Evolutionary conservation across 1,140 invertebrate species (phyloP).

Genomic region (Cardiocondyla obscurior): DNA sequence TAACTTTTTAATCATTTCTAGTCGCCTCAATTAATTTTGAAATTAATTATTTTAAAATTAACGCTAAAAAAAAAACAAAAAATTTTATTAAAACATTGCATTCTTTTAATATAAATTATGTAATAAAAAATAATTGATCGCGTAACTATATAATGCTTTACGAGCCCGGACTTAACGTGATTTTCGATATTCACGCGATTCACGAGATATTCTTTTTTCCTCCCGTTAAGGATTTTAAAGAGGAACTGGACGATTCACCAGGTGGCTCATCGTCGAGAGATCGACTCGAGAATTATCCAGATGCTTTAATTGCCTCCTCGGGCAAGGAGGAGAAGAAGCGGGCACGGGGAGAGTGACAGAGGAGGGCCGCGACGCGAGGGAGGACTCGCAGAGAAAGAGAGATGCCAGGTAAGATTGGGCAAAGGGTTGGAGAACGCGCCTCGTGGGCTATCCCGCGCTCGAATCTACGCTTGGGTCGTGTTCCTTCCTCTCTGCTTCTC

Average conservation of each 20-base stretch:
- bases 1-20: background rate
- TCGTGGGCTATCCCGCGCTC: slow-evolving; percentile 73
- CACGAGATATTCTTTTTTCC: background rate
- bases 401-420: slow-evolving; percentile 65
- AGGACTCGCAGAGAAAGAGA: slow-evolving; percentile 7
- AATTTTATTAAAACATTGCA: background rate
- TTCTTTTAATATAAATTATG: background rate
- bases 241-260: slow-evolving; percentile 31
- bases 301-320: slow-evolving; percentile 78
- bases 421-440: slow-evolving; percentile 67
- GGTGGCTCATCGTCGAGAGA: slow-evolving; percentile 57
- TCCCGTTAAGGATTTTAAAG: slow-evolving; percentile 2
- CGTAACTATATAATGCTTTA: background rate
- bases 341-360: slow-evolving; percentile 39
- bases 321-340: slow-evolving; percentile 56
- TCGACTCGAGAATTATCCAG: slow-evolving; percentile 74
- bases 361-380: background rate
- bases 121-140: background rate
- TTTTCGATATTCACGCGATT: no score
- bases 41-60: no score
- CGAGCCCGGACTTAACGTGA: background rate
- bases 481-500: slow-evolving; percentile 68
- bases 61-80: background rate
- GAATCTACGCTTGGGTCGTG: slow-evolving; percentile 72
- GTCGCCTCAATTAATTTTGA: no score